Evolutionary conservation across 2,888 invertebrate genomes (phyloP).

Genomic region (Prosopocoilus inquinatus): DNA sequence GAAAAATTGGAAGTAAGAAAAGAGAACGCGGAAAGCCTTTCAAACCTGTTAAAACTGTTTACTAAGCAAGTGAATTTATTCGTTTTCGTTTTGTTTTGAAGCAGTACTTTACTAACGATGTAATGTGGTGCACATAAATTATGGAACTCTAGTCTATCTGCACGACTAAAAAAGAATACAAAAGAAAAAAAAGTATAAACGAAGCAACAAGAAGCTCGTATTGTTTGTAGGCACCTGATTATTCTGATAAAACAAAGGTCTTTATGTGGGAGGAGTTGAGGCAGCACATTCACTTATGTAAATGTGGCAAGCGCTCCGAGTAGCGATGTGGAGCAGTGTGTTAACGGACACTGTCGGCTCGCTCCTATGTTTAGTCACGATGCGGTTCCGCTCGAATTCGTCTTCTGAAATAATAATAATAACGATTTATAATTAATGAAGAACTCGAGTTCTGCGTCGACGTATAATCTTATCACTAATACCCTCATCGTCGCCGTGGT

Average conservation of each 20-base stretch:
- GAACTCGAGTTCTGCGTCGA: not conserved
- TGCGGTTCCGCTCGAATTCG: slow-evolving; percentile 5
- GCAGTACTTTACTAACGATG: slow-evolving; percentile 3
- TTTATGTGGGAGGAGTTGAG: slow-evolving; percentile 10
- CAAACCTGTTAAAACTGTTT: too few species aligned
- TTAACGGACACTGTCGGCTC: not conserved
- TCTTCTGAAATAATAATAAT: not conserved
- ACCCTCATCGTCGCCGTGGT: not conserved
- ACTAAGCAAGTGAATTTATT: not conserved
- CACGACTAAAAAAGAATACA: not conserved
- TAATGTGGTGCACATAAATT: not conserved
- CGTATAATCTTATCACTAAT: not conserved
- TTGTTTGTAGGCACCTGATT: slow-evolving; percentile 11
- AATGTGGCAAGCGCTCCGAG: slow-evolving; percentile 4
- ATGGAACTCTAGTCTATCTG: not conserved
- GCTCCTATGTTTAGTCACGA: not conserved
- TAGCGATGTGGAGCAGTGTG: slow-evolving; percentile 12
- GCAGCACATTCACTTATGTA: slow-evolving; percentile 11
- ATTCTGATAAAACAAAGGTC: slow-evolving; percentile 12
- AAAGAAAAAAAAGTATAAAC: not conserved
- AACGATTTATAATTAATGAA: not conserved
- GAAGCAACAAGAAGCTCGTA: not conserved
- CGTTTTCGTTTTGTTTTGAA: not conserved
- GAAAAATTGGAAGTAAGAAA: too few species aligned
- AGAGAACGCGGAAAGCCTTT: too few species aligned